These are phyloP conservation scores for Xylocampa areola DNA, from an alignment of 2,888 invertebrate species.

Conservation along the genomic window DNA sequence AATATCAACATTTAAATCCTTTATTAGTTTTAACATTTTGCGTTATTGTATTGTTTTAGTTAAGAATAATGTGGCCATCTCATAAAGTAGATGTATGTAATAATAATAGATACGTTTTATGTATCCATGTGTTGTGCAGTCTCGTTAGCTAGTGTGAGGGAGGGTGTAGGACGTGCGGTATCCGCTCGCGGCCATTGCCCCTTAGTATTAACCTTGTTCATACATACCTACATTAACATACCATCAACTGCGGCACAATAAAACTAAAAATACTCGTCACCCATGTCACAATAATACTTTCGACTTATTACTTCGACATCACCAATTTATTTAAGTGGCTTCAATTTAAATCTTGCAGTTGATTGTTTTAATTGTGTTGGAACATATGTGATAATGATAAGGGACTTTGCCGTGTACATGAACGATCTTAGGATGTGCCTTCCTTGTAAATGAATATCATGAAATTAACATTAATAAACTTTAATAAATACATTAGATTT, in stretches of 20 bases:
- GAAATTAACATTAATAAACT: no score
- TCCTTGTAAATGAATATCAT: no score
- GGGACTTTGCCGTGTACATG: no score
- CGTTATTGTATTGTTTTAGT: neutral
- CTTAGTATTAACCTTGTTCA: conserved; percentile 75
- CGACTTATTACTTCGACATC: conserved; percentile 13
- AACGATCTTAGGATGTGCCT: no score
- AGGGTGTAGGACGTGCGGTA: conserved; percentile 71
- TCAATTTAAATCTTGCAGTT: neutral
- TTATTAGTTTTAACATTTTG: neutral
- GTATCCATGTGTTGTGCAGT: conserved; percentile 50
- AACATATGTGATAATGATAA: no score
- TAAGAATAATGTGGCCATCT: neutral
- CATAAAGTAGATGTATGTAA: conserved; percentile 26
- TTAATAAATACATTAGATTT: no score
- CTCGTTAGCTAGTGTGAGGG: conserved; percentile 54
- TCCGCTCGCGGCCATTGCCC: conserved; percentile 76
- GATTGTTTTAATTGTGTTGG: neutral
- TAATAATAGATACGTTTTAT: conserved; percentile 32
- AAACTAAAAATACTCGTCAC: conserved; percentile 31
- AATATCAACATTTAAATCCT: conserved; percentile 9
- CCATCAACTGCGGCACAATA: conserved; percentile 30
- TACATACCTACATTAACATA: conserved; percentile 57
- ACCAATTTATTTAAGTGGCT: neutral
- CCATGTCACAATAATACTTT: conserved; percentile 19